Evolutionary conservation across 2,888 invertebrate genomes (phyloP), one percentile per base, ranked within the genome.

Genomic region (Agrotis clavis): DNA sequence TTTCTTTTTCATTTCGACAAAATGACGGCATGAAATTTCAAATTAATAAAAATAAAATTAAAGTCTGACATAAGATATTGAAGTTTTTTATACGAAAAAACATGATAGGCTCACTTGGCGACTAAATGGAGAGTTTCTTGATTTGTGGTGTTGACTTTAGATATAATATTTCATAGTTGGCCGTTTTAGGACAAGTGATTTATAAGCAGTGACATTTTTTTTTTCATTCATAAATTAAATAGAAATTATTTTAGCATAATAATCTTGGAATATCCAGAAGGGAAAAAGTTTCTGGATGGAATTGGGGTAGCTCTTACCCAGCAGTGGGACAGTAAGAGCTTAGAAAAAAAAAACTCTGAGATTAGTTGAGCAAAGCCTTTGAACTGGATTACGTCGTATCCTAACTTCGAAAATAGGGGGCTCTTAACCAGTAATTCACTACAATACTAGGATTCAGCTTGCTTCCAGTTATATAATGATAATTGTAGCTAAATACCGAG

Each of bases 1-100:
- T 30, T 30, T 30, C 6, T 30, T 30, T 30, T 30, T 4, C 4
- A 5, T 4, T 30, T 35, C 57, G 50, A 66, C 30, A 67, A 70
- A 84, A 71, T 84, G 77, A 78, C 73, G 57, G 63, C 57, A 50
- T 11, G 35, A 74, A 25, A 56, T 84, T 63, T 71, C 75, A 80
- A 74, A 80, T 80, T 81, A 63, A 85, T 79, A 71, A 68, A 78
- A 75, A 72, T 74, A 78, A 74, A 74, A 85, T 82, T 79, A 72
- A 45, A 68, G 53, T 67, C 57, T 72, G 74, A 68, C 57, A 68
- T 74, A 59, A 69, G 67, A 71, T 64, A 67, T 70, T 47, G 47
- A 57, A 54, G 48, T 19, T 68, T 61, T 64, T 66, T 66, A 68
- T 47, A 66, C 16, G 21, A 53, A 67, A 51, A 82, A 62, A 16